These are phyloP conservation scores for Zaprionus taronus DNA, from an alignment of 1,140 invertebrate species.

Conservation along the genomic window DNA sequence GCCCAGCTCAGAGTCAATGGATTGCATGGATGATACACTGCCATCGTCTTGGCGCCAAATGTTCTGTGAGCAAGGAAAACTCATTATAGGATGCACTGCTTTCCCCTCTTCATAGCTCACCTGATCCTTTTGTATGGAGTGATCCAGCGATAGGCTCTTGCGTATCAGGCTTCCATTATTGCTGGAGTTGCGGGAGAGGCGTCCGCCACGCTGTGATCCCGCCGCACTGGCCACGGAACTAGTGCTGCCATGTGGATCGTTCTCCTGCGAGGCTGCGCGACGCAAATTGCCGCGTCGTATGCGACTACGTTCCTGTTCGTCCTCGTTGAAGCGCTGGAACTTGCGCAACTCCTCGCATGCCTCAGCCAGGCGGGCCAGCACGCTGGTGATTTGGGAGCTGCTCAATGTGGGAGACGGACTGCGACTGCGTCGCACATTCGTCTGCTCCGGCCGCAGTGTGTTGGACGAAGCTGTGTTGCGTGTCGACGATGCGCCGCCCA, in stretches of 20 bases:
- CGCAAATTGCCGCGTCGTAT: constrained; percentile 82
- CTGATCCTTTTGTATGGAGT: constrained; percentile 86
- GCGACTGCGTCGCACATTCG: constrained; percentile 70
- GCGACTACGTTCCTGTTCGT: constrained; percentile 85
- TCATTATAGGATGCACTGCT: neutral
- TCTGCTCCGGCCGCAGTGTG: constrained; percentile 74
- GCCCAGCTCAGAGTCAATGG: constrained; percentile 88
- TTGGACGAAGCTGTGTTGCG: constrained; percentile 46
- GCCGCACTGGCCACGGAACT: constrained; percentile 76
- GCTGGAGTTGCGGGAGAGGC: constrained; percentile 80
- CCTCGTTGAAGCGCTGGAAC: constrained; percentile 85
- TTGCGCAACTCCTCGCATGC: constrained; percentile 85
- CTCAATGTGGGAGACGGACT: constrained; percentile 76
- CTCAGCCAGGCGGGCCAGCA: constrained; percentile 84
- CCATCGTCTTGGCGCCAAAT: constrained; percentile 91
- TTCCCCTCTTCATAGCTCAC: constrained; percentile 13
- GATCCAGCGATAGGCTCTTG: constrained; percentile 91
- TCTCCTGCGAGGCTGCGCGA: constrained; percentile 85
- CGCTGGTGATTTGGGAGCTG: constrained; percentile 79
- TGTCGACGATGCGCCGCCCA: constrained; percentile 63
- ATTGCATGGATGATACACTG: constrained; percentile 92
- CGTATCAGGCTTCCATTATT: constrained; percentile 88
- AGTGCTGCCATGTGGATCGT: constrained; percentile 78
- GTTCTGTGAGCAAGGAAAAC: constrained; percentile 64
- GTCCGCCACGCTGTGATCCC: constrained; percentile 77